Evolutionary conservation across 2,797 vertebrate species (phyloP), one percentile per base, ranked within the genome.

Genomic region (Phoebastria nigripes): DNA sequence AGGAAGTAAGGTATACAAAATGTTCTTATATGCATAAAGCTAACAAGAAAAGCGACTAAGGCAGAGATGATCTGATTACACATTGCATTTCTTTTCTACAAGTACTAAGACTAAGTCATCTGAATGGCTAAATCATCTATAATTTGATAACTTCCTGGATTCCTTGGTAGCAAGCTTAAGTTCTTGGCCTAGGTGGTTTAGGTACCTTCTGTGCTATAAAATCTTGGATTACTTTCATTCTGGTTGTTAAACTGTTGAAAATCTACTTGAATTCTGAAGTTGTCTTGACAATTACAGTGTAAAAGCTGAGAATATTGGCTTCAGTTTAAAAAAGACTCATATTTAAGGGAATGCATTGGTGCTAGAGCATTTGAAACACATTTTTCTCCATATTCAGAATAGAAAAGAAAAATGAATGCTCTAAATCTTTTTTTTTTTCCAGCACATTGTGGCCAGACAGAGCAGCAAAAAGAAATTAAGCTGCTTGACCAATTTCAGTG

Each of bases 11-110:
- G 8, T 58, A 31, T 29, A 41, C 5, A 66, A 62, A 76, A 49
- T 14, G 0, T 21, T 54, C 0, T 0, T 39, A 31, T 20, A 39
- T 25, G 4, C 13, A n/a, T 61, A 87, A 61, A 76, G 5, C 14
- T 47, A 74, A 11, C 58, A 19, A 49, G n/a, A 77, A 74, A 71
- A 67, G 5, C 42, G 12, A 22, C 10, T 62, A 58, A 56, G 12
- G 13, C 24, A 52, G 41, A 85, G 93, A 69, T 39, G 0, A 26
- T 61, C 8, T 58, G 66, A 70, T 62, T 77, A 17, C 8, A 52
- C 15, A 37, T 65, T 77, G 7, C 3, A 77, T 73, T 92, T 73
- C 1, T 65, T 56, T 92, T 54, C 42, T 58, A 12, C 6, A 56
- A 39, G 8, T 52, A 31, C 39, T 52, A n/a, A 76, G 14, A 62